phyloP scores from a whole-genome alignment of 2,797 vertebrate genomes.

The Anableps anableps region DNA sequence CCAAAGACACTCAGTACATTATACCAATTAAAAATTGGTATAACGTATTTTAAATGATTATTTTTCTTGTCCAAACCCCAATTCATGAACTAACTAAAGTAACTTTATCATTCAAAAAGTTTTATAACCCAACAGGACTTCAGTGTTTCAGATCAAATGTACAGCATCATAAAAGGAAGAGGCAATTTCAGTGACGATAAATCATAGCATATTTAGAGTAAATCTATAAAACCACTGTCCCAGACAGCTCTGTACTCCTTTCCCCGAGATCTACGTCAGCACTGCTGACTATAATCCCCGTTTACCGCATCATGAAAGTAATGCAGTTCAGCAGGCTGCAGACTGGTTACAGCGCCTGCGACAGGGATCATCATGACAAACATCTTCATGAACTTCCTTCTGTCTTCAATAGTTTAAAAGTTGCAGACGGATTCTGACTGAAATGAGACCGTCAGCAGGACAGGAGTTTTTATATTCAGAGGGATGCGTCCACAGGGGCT shows the following conservation, averaged over 20 bases:
- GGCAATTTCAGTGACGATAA: not conserved
- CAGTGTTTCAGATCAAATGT: not conserved
- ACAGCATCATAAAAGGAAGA: not conserved
- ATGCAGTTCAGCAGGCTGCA: slow-evolving; percentile 47
- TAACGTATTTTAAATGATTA: not conserved
- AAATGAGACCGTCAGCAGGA: not conserved
- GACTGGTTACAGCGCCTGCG: not conserved
- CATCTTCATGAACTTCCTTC: not conserved
- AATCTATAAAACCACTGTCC: not conserved
- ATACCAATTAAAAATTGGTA: not conserved
- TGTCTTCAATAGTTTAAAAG: not conserved
- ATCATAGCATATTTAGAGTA: not conserved
- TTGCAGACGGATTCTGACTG: not conserved
- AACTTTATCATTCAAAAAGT: not conserved
- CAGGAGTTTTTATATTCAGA: not conserved
- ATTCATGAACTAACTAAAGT: not conserved
- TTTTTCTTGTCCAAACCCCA: not conserved
- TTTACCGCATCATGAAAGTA: slow-evolving; percentile 10
- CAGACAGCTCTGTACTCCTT: not conserved
- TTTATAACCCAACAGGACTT: no score
- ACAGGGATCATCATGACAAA: not conserved
- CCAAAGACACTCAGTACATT: not conserved
- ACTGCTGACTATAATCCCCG: slow-evolving; percentile 9
- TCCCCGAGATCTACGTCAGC: not conserved
- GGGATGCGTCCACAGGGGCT: not conserved